Conservation (phyloP, 2,113 vertebrate species). For the Entomyzon cyanotis region DNA sequence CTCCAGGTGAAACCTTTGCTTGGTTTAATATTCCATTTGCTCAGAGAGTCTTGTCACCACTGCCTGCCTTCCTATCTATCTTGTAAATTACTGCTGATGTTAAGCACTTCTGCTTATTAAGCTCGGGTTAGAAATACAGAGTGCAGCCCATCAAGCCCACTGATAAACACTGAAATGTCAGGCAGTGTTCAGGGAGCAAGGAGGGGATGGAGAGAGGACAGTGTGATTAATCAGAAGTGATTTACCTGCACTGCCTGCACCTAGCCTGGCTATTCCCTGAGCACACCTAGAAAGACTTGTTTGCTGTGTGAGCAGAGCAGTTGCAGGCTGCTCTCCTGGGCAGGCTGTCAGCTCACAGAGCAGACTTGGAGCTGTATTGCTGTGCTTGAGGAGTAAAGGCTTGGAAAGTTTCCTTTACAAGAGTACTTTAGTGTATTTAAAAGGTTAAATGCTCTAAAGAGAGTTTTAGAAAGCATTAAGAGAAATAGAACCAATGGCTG, state of each 20-base stretch:
- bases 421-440: neutral
- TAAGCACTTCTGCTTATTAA: neutral
- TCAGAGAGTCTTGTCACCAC: neutral
- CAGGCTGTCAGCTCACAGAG: neutral
- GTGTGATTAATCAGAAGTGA: neutral
- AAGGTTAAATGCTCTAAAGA: neutral
- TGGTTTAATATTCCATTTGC: neutral
- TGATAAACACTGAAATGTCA: neutral
- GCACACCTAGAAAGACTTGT: rapidly evolving
- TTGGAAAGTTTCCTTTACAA: neutral
- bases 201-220: neutral
- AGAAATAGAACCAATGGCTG: neutral
- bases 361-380: neutral
- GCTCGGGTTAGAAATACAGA: neutral
- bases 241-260: neutral
- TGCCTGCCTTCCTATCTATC: neutral
- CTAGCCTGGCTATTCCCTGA: neutral
- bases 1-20: neutral
- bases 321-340: neutral
- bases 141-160: neutral
- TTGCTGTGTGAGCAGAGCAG: neutral
- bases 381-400: neutral
- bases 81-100: neutral
- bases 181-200: neutral
- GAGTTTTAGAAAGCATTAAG: neutral